Evolutionary conservation across 1,140 invertebrate species (phyloP).

Genomic region (Physella acuta): DNA sequence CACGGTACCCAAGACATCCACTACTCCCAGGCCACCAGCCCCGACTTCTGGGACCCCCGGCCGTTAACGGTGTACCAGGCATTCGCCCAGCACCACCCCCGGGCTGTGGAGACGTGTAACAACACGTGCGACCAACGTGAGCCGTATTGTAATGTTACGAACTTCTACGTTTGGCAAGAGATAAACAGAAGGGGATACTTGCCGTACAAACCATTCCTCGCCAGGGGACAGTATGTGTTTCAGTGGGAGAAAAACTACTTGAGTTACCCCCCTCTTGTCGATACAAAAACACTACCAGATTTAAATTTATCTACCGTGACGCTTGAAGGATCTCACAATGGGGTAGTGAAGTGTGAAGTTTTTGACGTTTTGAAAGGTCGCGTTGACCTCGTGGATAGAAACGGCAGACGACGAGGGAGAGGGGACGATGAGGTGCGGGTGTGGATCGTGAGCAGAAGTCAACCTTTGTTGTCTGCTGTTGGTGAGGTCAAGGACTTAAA

Average conservation of each 20-base stretch:
- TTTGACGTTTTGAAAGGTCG: neutral
- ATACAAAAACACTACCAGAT: neutral
- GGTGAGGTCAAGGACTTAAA: conserved; percentile 10
- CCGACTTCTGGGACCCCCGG: too few relatives aligned
- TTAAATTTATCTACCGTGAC: neutral
- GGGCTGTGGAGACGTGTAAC: too few relatives aligned
- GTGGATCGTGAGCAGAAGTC: neutral
- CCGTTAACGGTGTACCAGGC: too few relatives aligned
- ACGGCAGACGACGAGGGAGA: neutral
- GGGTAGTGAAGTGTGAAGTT: neutral
- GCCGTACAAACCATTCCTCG: conserved; percentile 2
- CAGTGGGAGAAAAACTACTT: conserved; percentile 7
- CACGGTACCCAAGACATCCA: too few relatives aligned
- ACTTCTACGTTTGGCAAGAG: too few relatives aligned
- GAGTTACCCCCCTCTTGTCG: neutral
- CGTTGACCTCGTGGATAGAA: neutral
- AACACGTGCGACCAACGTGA: too few relatives aligned
- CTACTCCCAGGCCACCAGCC: too few relatives aligned
- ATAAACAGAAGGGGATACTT: too few relatives aligned
- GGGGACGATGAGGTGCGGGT: conserved; percentile 12
- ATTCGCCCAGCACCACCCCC: too few relatives aligned
- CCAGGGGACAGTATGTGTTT: neutral
- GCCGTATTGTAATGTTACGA: too few relatives aligned
- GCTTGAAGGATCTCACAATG: neutral
- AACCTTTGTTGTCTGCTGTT: neutral